Evolutionary conservation across 2,888 invertebrate genomes (phyloP).

Genomic region (Galeopsomyia nigrocyanea): DNA sequence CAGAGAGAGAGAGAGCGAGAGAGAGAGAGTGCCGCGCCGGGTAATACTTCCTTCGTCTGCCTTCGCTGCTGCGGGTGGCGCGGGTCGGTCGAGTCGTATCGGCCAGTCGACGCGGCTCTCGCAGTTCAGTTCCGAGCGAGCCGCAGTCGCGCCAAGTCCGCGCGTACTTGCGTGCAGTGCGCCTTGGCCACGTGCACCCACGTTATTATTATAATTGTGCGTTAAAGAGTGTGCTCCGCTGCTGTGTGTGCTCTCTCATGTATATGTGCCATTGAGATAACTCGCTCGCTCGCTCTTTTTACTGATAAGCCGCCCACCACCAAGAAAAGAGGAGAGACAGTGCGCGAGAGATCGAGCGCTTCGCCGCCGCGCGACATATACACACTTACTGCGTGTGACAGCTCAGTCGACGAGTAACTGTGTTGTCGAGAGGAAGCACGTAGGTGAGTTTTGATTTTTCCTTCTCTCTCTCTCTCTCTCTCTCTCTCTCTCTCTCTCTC

Average conservation of each 20-base stretch:
- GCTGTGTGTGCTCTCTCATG: not conserved
- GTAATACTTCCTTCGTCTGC: not conserved
- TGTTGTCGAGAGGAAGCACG: constrained; percentile 31
- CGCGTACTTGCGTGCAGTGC: not conserved
- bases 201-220: too few species aligned
- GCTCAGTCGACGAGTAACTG: too few species aligned
- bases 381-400: too few species aligned
- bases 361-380: not conserved
- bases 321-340: not conserved
- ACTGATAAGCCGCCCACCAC: too few species aligned
- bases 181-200: too few species aligned
- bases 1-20: not conserved
- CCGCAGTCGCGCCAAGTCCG: constrained; percentile 30
- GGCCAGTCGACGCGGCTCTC: not conserved
- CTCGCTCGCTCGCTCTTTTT: constrained; percentile 1
- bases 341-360: not conserved
- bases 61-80: not conserved
- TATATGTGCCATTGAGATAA: constrained; percentile 4
- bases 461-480: constrained; percentile 2
- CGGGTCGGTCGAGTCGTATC: not conserved
- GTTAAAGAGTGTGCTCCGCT: too few species aligned
- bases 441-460: not conserved
- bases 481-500: too few species aligned
- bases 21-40: too few species aligned
- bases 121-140: constrained; percentile 17